A percentile compares a stretch with the other conserved stretches of the same genome.
Conservation (phyloP, 2,113 vertebrate species). For the Grammomys dolichurus region DNA sequence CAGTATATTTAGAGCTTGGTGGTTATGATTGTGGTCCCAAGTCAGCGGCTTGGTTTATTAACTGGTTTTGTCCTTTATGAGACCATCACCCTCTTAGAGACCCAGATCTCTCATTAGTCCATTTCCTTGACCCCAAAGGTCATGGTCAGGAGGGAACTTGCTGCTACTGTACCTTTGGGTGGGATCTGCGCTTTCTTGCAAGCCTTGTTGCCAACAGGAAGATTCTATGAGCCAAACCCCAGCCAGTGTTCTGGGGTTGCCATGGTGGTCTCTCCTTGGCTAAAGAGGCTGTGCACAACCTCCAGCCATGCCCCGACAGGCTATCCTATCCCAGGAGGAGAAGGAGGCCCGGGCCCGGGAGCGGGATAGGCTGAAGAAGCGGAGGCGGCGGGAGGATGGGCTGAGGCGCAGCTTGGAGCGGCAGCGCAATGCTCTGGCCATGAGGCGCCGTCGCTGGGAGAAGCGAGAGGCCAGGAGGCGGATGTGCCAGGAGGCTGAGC, state of each 20-base stretch:
- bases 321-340: not conserved
- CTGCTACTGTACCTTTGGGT: not conserved
- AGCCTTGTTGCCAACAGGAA: not conserved
- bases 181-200: no score
- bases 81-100: not conserved
- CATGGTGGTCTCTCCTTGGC: not conserved
- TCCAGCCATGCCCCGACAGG: conserved; percentile 11
- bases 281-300: not conserved
- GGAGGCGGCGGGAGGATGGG: not conserved
- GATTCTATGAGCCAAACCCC: not conserved
- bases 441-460: not conserved
- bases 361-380: conserved; percentile 28
- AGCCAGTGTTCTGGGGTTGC: conserved; percentile 38
- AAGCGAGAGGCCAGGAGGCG: not conserved
- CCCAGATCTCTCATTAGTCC: not conserved
- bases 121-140: no score
- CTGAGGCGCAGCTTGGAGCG: conserved; percentile 14
- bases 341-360: not conserved
- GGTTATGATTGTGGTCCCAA: not conserved
- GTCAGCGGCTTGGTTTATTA: not conserved
- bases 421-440: not conserved
- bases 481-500: rapidly evolving
- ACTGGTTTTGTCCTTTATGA: not conserved
- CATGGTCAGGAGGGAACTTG: not conserved
- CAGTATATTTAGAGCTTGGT: not conserved